A percentile compares a stretch with the other conserved stretches of the same genome.
Conservation (phyloP, 2,888 invertebrate species). For the Drosophila falleni region DNA sequence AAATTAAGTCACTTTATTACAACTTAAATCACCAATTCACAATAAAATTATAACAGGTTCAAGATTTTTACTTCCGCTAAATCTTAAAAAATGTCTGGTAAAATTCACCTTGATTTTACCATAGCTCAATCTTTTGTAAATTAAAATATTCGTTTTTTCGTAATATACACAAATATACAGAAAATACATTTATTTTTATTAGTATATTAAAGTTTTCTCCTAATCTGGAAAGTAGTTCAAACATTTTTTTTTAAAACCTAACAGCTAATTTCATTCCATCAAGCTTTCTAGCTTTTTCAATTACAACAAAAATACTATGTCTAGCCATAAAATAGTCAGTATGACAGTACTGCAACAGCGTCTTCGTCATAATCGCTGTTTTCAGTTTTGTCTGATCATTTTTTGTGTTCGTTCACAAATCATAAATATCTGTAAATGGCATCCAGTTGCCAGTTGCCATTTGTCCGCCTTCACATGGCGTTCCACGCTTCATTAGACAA, state of each 20-base stretch:
- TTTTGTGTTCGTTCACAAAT: conserved; percentile 66
- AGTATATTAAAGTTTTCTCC: too few species aligned
- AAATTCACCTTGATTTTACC: too few species aligned
- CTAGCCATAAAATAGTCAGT: background rate
- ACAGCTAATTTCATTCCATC: background rate
- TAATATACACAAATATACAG: too few species aligned
- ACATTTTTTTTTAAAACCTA: too few species aligned
- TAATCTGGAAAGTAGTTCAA: background rate
- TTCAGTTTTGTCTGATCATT: conserved; percentile 1
- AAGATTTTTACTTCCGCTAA: too few species aligned
- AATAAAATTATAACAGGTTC: too few species aligned
- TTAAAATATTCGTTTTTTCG: too few species aligned
- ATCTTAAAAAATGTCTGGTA: too few species aligned
- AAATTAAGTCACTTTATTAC: too few species aligned
- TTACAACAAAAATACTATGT: background rate
- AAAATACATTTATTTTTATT: too few species aligned
- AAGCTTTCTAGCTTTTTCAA: background rate
- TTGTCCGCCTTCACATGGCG: conserved; percentile 42
- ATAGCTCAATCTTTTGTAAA: too few species aligned
- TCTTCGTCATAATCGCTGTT: conserved; percentile 23
- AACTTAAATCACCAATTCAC: too few species aligned
- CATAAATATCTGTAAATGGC: conserved; percentile 82
- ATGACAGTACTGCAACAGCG: conserved; percentile 19
- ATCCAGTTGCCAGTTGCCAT: conserved; percentile 17
- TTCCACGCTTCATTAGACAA: conserved; percentile 73